Evolutionary conservation across 2,888 invertebrate species (phyloP).

Genomic region (Sinhomidia bicolor): DNA sequence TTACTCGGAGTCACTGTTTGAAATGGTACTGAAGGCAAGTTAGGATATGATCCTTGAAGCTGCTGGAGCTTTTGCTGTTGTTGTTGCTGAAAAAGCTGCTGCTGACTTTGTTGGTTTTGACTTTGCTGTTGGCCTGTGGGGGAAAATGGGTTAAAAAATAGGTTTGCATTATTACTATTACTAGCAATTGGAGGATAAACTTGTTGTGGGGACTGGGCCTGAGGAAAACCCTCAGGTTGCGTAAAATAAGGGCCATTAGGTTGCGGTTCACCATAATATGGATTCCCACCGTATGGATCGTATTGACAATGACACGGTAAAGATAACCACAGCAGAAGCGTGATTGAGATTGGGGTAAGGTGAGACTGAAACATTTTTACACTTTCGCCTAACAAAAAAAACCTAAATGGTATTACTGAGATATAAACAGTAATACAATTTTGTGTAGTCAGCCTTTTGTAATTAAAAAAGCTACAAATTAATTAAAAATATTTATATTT

Average conservation of each 20-base stretch:
- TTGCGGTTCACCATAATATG: slow-evolving; percentile 48
- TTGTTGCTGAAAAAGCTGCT: slow-evolving; percentile 24
- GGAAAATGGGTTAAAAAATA: slow-evolving; percentile 60
- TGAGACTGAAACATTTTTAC: slow-evolving; percentile 48
- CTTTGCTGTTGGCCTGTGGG: slow-evolving; percentile 48
- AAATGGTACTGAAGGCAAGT: slow-evolving; percentile 48
- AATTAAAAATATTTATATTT: neutral
- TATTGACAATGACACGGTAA: slow-evolving; percentile 48
- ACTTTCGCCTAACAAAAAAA: neutral
- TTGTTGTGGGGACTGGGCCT: slow-evolving; percentile 29
- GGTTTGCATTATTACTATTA: slow-evolving; percentile 47
- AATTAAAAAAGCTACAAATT: neutral
- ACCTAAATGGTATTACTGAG: slow-evolving; percentile 12
- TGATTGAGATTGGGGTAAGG: slow-evolving; percentile 19
- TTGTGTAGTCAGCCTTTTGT: neutral
- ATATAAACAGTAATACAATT: neutral
- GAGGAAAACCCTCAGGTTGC: slow-evolving; percentile 43
- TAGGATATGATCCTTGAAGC: slow-evolving; percentile 55
- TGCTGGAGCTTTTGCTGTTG: slow-evolving; percentile 27
- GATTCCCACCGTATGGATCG: slow-evolving; percentile 56
- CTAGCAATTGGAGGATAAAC: slow-evolving; percentile 30
- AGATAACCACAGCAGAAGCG: slow-evolving; percentile 41
- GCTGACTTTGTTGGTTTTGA: neutral
- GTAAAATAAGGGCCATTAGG: slow-evolving; percentile 19
- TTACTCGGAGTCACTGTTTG: slow-evolving; percentile 51